phyloP scores from a whole-genome alignment of 2,113 vertebrate species.

The Cryptotis parvus region DNA sequence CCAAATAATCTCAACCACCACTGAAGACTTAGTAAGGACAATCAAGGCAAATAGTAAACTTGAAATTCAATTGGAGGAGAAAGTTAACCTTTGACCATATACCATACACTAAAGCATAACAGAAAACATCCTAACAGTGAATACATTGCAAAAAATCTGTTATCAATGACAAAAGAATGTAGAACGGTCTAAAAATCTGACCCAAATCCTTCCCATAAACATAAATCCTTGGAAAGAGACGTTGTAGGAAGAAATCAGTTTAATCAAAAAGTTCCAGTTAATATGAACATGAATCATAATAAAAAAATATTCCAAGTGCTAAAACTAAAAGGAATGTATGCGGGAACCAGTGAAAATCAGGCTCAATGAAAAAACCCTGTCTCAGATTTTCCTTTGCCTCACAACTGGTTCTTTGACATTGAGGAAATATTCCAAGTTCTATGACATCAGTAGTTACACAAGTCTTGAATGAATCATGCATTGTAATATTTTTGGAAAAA shows the following conservation, averaged over 20 bases:
- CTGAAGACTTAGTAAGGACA: slow-evolving; percentile 14
- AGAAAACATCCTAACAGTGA: not conserved
- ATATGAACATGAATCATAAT: slow-evolving; percentile 16
- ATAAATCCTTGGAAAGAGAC: not conserved
- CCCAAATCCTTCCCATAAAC: not conserved
- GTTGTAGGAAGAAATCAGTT: slow-evolving; percentile 15
- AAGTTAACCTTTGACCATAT: not conserved
- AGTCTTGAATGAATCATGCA: slow-evolving; percentile 18
- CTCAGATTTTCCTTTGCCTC: not conserved
- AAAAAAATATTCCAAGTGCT: slow-evolving; percentile 49
- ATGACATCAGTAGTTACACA: not conserved
- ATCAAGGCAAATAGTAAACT: slow-evolving; percentile 28
- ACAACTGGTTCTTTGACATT: slow-evolving; percentile 31
- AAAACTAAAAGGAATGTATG: slow-evolving; percentile 19
- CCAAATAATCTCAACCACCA: slow-evolving; percentile 20
- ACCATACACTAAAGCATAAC: not conserved
- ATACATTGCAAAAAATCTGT: not conserved
- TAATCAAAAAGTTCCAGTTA: slow-evolving; percentile 32
- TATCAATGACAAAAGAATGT: not conserved
- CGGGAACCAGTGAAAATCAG: slow-evolving; percentile 13
- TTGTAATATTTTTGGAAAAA: slow-evolving; percentile 49
- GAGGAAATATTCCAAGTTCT: not conserved
- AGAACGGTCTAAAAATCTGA: not conserved
- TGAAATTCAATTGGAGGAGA: not conserved
- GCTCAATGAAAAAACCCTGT: not conserved